These are phyloP conservation scores for Listrodromus nycthemerus DNA, from an alignment of 2,888 invertebrate species.

Conservation along the genomic window DNA sequence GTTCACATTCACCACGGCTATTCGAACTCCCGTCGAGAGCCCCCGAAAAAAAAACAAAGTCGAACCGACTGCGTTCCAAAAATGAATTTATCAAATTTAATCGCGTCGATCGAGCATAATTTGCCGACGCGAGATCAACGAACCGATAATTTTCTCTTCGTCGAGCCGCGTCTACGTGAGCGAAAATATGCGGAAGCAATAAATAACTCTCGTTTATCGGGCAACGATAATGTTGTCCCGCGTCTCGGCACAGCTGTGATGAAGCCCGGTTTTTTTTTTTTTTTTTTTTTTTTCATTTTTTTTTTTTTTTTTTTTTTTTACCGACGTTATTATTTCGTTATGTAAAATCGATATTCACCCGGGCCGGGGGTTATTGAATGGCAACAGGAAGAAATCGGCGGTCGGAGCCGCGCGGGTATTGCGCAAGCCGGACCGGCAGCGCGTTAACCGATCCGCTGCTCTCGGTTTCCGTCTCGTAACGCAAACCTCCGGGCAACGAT, in stretches of 20 bases:
- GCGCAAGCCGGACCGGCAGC: conserved; percentile 46
- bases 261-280: too few species aligned
- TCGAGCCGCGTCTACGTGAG: not conserved
- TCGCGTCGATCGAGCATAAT: not conserved
- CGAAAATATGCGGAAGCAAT: conserved; percentile 11
- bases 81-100: not conserved
- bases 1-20: too few species aligned
- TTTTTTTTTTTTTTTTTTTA: too few species aligned
- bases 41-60: too few species aligned
- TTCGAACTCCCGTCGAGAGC: too few species aligned
- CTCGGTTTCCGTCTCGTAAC: conserved; percentile 31
- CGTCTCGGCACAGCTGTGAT: too few species aligned
- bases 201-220: not conserved
- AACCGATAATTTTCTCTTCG: not conserved
- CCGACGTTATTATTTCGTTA: conserved; percentile 31
- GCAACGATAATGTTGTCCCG: too few species aligned
- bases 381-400: conserved; percentile 37
- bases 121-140: not conserved
- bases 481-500: conserved; percentile 41
- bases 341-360: conserved; percentile 38
- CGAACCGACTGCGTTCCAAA: too few species aligned
- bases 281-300: conserved; percentile 30
- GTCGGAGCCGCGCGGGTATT: not conserved
- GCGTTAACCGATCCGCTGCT: conserved; percentile 31
- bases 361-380: not conserved